A percentile compares a stretch with the other conserved stretches of the same genome.
Conservation (phyloP, 2,888 invertebrate species). For the Yponomeuta plumbellus region DNA sequence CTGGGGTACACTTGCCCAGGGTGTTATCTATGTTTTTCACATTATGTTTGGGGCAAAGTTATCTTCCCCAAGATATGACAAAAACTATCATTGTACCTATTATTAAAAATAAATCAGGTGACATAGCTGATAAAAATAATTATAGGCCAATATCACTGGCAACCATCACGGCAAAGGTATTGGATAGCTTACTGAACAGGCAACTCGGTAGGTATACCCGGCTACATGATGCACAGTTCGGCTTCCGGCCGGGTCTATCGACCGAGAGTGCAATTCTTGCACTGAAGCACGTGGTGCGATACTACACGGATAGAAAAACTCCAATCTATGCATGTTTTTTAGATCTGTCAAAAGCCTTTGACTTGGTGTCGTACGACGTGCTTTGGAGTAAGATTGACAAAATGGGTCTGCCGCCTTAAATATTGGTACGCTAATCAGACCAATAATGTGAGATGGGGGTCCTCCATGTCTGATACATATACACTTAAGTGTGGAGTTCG, state of each 20-base stretch:
- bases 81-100: conserved; percentile 10
- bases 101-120: conserved; percentile 10
- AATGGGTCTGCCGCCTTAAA: too few species aligned
- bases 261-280: not conserved
- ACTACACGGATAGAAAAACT: too few species aligned
- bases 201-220: conserved; percentile 1
- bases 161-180: conserved; percentile 17
- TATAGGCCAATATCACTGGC: conserved; percentile 11
- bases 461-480: too few species aligned
- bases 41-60: conserved; percentile 10
- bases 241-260: not conserved
- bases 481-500: too few species aligned
- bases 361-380: too few species aligned
- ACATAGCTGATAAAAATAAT: conserved; percentile 1
- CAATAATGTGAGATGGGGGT: too few species aligned
- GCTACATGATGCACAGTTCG: conserved; percentile 1
- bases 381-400: too few species aligned
- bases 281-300: not conserved
- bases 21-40: conserved; percentile 22
- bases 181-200: too few species aligned
- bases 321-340: too few species aligned
- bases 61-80: conserved; percentile 5
- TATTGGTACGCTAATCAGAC: too few species aligned
- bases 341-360: too few species aligned
- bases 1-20: conserved; percentile 20